Percentiles rank a stretch among this genome's conserved stretches.
phyloP scores from a whole-genome alignment of 2,888 invertebrate genomes.

The Pachliopta kotzebuea region DNA sequence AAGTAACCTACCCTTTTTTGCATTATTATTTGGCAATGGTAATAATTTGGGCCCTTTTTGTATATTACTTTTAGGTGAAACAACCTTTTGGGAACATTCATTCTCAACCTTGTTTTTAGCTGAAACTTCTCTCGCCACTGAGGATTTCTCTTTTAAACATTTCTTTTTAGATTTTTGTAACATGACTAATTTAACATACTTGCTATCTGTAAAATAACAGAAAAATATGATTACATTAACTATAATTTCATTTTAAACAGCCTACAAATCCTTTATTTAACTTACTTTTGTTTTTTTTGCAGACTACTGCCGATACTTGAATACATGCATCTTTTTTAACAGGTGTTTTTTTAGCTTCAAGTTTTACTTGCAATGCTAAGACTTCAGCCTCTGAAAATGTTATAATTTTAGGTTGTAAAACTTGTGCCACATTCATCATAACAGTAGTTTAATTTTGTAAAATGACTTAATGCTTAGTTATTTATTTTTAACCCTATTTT shows the following conservation, averaged over 20 bases:
- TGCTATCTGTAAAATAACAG: conserved; percentile 48
- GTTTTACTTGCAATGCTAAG: conserved; percentile 63
- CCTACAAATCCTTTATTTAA: conserved; percentile 5
- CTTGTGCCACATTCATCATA: too few relatives aligned
- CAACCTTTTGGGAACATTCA: conserved; percentile 31
- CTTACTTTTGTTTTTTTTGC: conserved; percentile 61
- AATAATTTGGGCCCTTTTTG: conserved; percentile 56
- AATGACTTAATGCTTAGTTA: too few relatives aligned
- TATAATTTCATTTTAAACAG: not conserved
- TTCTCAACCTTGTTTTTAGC: conserved; percentile 34
- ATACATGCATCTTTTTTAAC: conserved; percentile 60
- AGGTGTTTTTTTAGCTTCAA: conserved; percentile 46
- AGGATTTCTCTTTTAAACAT: conserved; percentile 39
- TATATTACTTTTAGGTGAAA: conserved; percentile 28
- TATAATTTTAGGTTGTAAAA: too few relatives aligned
- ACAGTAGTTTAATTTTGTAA: too few relatives aligned
- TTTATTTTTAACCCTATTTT: too few relatives aligned
- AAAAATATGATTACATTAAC: not conserved
- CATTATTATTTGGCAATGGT: conserved; percentile 47
- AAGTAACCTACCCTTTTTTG: conserved; percentile 55
- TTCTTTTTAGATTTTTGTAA: conserved; percentile 51
- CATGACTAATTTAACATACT: conserved; percentile 53
- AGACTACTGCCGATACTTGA: conserved; percentile 54
- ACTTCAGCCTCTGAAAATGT: conserved; percentile 60
- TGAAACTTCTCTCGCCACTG: conserved; percentile 33